Evolutionary conservation across 2,797 vertebrate genomes (phyloP).

Genomic region (Myiothlypis coronata): DNA sequence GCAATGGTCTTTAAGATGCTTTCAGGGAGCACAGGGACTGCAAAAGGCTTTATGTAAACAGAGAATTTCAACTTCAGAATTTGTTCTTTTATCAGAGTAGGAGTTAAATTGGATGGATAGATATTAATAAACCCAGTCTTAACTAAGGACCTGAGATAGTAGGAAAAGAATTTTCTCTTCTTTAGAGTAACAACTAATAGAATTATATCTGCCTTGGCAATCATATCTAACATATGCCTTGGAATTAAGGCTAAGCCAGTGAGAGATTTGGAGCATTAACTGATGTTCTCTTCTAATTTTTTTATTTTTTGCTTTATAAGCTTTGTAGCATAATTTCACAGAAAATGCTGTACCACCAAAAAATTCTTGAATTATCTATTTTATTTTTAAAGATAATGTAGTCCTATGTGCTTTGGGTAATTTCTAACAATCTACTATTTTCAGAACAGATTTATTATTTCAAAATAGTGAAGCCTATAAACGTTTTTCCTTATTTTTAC

Average conservation of each 20-base stretch:
- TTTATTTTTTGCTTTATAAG: background rate
- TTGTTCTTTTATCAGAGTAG: background rate
- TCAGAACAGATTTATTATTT: background rate
- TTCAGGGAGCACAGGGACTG: background rate
- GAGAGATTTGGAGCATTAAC: background rate
- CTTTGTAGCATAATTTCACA: background rate
- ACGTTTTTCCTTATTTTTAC: background rate
- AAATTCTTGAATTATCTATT: background rate
- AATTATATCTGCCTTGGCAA: background rate
- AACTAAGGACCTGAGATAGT: background rate
- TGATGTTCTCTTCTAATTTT: background rate
- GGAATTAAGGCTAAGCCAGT: background rate
- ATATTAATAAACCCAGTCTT: background rate
- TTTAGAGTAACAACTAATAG: background rate
- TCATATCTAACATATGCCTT: background rate
- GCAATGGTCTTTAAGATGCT: background rate
- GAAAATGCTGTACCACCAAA: background rate
- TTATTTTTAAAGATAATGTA: background rate
- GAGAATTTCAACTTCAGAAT: background rate
- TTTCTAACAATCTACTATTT: background rate
- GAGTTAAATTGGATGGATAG: background rate
- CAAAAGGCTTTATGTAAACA: background rate
- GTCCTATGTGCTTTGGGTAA: rapidly evolving
- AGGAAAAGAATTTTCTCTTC: background rate
- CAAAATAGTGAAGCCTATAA: background rate